Percentiles rank a stretch among this genome's conserved stretches.
phyloP scores from a whole-genome alignment of 2,113 vertebrate genomes.

The Eupsittula cactorum region DNA sequence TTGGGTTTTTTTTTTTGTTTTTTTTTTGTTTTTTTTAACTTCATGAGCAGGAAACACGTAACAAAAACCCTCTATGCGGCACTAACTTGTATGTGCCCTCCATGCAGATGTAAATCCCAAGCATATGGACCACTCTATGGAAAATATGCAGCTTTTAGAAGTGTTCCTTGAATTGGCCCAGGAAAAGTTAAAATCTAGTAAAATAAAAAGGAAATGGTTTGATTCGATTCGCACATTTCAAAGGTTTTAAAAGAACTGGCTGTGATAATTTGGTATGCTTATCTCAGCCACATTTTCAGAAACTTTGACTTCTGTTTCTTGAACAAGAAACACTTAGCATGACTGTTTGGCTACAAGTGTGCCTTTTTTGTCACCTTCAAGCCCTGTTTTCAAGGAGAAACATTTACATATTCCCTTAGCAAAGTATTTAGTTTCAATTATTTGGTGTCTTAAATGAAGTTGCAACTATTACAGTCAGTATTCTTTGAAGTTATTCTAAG shows the following conservation, averaged over 20 bases:
- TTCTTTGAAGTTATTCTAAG: background rate
- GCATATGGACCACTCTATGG: no score
- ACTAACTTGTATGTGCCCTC: background rate
- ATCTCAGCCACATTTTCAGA: background rate
- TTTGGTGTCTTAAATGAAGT: background rate
- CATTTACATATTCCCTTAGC: background rate
- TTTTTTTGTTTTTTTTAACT: background rate
- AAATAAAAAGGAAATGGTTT: background rate
- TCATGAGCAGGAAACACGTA: background rate
- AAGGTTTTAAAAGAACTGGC: background rate
- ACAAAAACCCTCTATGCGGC: background rate
- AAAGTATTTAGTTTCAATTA: background rate
- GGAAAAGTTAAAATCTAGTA: background rate
- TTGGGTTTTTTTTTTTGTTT: rapidly evolving
- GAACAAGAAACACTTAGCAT: background rate
- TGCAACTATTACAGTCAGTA: background rate
- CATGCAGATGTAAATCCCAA: background rate
- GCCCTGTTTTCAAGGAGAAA: background rate
- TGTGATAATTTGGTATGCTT: background rate
- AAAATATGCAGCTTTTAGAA: background rate
- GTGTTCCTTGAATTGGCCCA: background rate
- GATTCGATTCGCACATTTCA: background rate
- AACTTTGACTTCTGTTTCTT: background rate
- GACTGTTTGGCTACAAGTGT: background rate
- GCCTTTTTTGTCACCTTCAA: background rate